Conservation (phyloP, 2,113 vertebrate genomes). For the Catharus bicknelli region DNA sequence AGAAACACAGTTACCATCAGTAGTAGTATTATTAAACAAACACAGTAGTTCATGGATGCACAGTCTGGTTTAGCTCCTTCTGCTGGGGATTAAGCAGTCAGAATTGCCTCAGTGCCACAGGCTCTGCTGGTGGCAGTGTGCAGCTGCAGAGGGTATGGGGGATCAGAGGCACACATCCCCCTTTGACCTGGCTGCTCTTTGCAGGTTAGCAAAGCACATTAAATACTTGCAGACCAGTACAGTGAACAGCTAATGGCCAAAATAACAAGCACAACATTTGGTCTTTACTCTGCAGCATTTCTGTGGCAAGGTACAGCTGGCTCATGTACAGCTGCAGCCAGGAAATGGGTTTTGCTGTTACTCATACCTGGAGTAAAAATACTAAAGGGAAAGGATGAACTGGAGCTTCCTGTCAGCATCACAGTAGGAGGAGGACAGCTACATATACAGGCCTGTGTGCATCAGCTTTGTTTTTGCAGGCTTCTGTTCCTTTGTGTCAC, state of each 20-base stretch:
- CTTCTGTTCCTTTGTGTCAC: not conserved
- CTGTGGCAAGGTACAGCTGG: not conserved
- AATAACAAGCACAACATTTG: not conserved
- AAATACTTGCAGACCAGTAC: not conserved
- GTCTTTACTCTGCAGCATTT: not conserved
- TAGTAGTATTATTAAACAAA: not conserved
- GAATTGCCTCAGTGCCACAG: not conserved
- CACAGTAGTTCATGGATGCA: not conserved
- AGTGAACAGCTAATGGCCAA: not conserved
- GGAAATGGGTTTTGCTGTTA: not conserved
- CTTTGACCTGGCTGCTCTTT: not conserved
- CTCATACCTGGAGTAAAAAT: not conserved
- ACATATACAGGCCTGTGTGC: not conserved
- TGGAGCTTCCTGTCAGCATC: not conserved
- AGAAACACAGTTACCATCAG: not conserved
- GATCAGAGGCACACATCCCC: not conserved
- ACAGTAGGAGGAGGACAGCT: not conserved
- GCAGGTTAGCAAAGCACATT: not conserved
- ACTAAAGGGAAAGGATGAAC: not conserved
- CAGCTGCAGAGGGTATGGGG: not conserved
- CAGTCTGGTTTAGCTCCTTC: not conserved
- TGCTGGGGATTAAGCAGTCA: not conserved
- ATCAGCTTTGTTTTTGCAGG: not conserved
- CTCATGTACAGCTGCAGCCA: not conserved
- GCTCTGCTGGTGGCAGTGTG: not conserved